Percentiles rank a stretch among this genome's conserved stretches.
Conservation (phyloP, 1,140 invertebrate species). For the Bombus sibiricus region DNA sequence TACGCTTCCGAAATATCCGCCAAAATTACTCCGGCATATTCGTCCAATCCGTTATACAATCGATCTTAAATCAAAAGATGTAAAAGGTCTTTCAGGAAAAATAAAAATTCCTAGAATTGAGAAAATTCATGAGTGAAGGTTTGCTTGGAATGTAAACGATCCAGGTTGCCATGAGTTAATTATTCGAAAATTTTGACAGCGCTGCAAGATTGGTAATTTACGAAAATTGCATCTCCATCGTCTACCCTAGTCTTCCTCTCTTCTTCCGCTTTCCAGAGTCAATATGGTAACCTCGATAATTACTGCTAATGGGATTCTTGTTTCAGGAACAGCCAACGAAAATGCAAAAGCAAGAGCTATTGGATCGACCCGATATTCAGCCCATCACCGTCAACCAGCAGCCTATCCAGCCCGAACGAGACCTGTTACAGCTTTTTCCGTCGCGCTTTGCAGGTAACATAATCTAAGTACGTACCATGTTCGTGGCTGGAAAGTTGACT, state of each 20-base stretch:
- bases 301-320: conserved; percentile 15
- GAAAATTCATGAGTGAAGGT: no score
- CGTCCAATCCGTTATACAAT: no score
- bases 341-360: conserved; percentile 80
- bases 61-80: no score
- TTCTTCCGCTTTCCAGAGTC: background rate
- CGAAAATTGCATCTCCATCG: background rate
- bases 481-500: background rate
- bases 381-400: conserved; percentile 90
- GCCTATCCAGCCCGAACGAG: conserved; percentile 94
- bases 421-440: conserved; percentile 97
- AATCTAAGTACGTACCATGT: background rate
- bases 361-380: conserved; percentile 84
- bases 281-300: background rate
- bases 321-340: conserved; percentile 43
- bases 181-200: background rate
- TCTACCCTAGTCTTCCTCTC: background rate
- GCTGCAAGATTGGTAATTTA: background rate
- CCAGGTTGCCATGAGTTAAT: no score
- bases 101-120: no score
- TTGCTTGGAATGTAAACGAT: no score
- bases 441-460: conserved; percentile 89
- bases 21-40: no score
- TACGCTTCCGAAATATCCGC: no score
- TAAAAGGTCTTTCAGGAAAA: no score